These are phyloP conservation scores for Apostichopus leukothele DNA, from an alignment of 53 echinoderm and acorn worm genomes.

Conservation along the genomic window DNA sequence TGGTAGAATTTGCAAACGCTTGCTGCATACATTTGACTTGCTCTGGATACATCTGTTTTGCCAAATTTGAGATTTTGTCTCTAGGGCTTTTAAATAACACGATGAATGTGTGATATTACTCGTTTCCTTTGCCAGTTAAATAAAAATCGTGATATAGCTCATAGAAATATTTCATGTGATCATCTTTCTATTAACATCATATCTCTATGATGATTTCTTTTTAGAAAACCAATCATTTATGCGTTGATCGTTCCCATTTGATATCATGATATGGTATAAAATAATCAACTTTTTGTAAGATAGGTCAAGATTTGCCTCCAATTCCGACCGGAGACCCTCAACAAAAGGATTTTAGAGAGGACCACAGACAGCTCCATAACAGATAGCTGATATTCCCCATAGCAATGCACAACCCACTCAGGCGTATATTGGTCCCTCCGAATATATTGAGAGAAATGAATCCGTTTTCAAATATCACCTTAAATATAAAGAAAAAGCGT, in stretches of 20 bases:
- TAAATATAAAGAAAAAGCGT: too few relatives aligned
- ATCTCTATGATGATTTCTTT: conserved; percentile 75
- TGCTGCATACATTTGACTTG: conserved; percentile 69
- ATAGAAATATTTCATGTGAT: conserved; percentile 64
- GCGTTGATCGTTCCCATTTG: too few relatives aligned
- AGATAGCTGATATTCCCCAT: conserved; percentile 70
- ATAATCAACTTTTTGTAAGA: conserved; percentile 54
- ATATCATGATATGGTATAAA: conserved; percentile 40
- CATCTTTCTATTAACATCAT: conserved; percentile 65
- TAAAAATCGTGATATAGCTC: conserved; percentile 54
- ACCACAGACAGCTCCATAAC: conserved; percentile 58
- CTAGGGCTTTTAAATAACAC: conserved; percentile 72
- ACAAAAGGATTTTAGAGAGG: conserved; percentile 62
- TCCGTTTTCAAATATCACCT: too few relatives aligned
- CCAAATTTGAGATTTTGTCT: conserved; percentile 56
- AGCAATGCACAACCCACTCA: conserved; percentile 72
- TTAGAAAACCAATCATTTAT: conserved; percentile 65
- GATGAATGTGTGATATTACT: conserved; percentile 72
- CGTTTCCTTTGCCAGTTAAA: conserved; percentile 53
- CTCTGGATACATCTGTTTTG: conserved; percentile 18
- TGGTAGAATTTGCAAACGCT: neutral
- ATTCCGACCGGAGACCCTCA: conserved; percentile 69
- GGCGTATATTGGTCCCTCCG: too few relatives aligned
- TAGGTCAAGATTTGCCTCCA: conserved; percentile 58
- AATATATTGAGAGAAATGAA: too few relatives aligned